Conservation (phyloP, 2,113 vertebrate species). For the Ibidorhyncha struthersii region DNA sequence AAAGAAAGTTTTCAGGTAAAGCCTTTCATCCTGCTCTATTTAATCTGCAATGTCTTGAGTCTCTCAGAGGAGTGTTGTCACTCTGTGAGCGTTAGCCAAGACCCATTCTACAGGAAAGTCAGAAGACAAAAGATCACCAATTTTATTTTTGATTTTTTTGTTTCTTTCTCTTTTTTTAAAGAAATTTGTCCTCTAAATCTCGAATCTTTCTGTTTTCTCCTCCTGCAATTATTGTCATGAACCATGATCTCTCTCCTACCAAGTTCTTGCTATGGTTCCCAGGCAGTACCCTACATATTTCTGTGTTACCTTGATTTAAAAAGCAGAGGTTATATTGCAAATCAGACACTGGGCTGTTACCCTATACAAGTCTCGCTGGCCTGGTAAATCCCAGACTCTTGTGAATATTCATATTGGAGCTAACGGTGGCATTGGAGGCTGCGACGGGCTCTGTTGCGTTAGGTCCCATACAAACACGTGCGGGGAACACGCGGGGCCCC, state of each 20-base stretch:
- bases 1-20: background rate
- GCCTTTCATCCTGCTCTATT: background rate
- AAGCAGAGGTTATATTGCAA: background rate
- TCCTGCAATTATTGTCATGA: background rate
- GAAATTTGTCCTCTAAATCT: background rate
- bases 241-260: background rate
- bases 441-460: fast-evolving
- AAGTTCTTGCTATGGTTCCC: background rate
- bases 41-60: background rate
- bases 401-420: fast-evolving
- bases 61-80: background rate
- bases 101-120: background rate
- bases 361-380: fast-evolving
- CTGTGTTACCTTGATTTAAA: background rate
- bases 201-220: background rate
- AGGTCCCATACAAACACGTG: fast-evolving
- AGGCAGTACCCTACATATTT: fast-evolving
- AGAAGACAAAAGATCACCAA: background rate
- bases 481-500: fast-evolving
- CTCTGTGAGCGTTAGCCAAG: background rate
- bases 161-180: background rate
- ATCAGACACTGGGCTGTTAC: background rate
- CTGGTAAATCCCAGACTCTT: background rate
- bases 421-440: fast-evolving
- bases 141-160: background rate